A percentile compares a stretch with the other conserved stretches of the same genome.
Evolutionary conservation across 2,888 invertebrate species (phyloP).

Genomic region (Strigamia transsilvanica): DNA sequence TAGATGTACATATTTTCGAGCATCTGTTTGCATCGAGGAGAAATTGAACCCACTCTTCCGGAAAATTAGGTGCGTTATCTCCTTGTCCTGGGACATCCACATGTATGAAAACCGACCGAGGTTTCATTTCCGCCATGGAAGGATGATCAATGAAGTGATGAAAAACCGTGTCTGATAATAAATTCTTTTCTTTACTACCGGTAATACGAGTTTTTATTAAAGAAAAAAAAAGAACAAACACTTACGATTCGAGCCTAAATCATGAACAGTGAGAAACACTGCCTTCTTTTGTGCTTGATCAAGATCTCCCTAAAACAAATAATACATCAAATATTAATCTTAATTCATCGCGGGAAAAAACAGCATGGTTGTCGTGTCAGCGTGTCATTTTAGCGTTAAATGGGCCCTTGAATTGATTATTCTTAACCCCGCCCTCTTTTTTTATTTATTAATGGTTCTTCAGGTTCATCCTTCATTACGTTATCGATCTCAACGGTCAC

Average conservation of each 20-base stretch:
- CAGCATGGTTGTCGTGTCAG: neutral
- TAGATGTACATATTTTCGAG: constrained; percentile 41
- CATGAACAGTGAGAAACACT: constrained; percentile 87
- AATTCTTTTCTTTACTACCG: neutral
- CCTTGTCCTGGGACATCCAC: constrained; percentile 87
- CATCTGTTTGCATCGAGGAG: neutral
- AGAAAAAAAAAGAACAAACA: constrained; percentile 55
- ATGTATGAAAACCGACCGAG: constrained; percentile 85
- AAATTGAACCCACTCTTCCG: constrained; percentile 72
- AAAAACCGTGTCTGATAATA: constrained; percentile 75
- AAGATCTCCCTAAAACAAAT: constrained; percentile 76
- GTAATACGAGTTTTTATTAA: no score
- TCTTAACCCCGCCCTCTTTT: neutral
- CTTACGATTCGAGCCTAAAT: constrained; percentile 75
- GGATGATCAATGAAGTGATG: constrained; percentile 83
- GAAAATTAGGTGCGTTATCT: constrained; percentile 78
- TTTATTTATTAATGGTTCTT: constrained; percentile 28
- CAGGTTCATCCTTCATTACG: constrained; percentile 16
- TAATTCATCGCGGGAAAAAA: neutral
- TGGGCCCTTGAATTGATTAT: neutral
- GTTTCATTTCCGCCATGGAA: constrained; percentile 84
- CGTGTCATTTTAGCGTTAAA: constrained; percentile 28
- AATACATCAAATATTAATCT: constrained; percentile 25
- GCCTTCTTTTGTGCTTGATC: constrained; percentile 82
- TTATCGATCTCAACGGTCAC: constrained; percentile 31